Percentiles rank a stretch among this genome's conserved stretches.
These are phyloP conservation scores for Peucedramus taeniatus DNA, from an alignment of 2,113 vertebrate species.

Conservation along the genomic window DNA sequence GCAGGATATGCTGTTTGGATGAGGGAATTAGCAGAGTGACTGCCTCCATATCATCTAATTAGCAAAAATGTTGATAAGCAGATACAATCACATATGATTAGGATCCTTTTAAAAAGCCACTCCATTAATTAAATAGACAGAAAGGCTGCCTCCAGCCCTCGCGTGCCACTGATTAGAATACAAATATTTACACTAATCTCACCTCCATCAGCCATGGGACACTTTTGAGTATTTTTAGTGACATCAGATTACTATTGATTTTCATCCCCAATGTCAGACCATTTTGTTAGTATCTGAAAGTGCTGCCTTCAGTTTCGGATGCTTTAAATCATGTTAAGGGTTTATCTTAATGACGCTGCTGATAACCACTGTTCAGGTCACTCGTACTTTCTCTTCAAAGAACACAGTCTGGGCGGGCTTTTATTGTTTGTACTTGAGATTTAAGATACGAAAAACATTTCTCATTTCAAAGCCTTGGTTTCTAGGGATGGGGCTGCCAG, in stretches of 20 bases:
- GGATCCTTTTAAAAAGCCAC: conserved; percentile 86
- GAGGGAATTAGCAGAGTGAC: conserved; percentile 78
- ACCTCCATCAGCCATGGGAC: conserved; percentile 74
- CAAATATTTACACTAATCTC: conserved; percentile 77
- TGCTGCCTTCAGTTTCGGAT: conserved; percentile 74
- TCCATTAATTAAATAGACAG: conserved; percentile 86
- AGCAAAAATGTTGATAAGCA: conserved; percentile 83
- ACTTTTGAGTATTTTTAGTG: conserved; percentile 72
- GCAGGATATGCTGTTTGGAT: conserved; percentile 77
- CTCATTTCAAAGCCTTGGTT: conserved; percentile 79
- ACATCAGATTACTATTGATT: conserved; percentile 79
- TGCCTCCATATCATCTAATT: conserved; percentile 85
- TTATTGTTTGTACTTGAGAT: conserved; percentile 76
- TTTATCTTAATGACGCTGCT: conserved; percentile 76
- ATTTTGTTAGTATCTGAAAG: conserved; percentile 75
- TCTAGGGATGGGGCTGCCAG: conserved; percentile 68
- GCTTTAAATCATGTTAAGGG: conserved; percentile 75
- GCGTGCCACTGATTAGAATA: conserved; percentile 75
- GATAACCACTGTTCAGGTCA: conserved; percentile 77
- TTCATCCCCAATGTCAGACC: conserved; percentile 68
- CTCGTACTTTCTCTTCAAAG: conserved; percentile 69
- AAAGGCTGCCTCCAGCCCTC: conserved; percentile 76
- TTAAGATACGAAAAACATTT: conserved; percentile 73
- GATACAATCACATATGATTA: conserved; percentile 84
- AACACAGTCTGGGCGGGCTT: conserved; percentile 55